These are phyloP conservation scores for Eubucco bourcierii DNA, from an alignment of 2,113 vertebrate species.

Conservation along the genomic window DNA sequence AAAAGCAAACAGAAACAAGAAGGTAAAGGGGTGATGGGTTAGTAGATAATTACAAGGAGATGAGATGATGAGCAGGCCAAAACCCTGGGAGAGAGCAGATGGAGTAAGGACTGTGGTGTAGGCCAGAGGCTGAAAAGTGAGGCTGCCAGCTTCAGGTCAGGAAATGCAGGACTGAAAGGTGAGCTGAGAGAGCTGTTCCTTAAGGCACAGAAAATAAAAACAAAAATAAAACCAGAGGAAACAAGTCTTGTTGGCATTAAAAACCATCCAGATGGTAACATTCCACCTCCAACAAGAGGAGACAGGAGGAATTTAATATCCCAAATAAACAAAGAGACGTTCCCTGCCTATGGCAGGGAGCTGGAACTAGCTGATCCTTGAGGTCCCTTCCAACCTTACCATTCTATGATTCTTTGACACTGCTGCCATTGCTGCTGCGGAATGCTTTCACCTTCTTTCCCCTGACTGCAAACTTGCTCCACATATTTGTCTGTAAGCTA, in stretches of 20 bases:
- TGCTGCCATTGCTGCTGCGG: not conserved
- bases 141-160: slow-evolving; percentile 42
- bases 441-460: not conserved
- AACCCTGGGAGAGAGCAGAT: slow-evolving; percentile 33
- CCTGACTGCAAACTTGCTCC: not conserved
- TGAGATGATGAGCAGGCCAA: not conserved
- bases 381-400: no score
- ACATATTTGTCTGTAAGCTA: not conserved
- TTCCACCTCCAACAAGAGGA: not conserved
- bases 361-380: no score
- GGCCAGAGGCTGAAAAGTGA: not conserved
- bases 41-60: slow-evolving; percentile 13
- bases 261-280: slow-evolving; percentile 46
- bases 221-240: slow-evolving; percentile 34
- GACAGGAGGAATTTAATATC: not conserved
- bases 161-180: slow-evolving; percentile 32
- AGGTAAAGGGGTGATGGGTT: not conserved
- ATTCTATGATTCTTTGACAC: not conserved
- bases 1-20: slow-evolving; percentile 10
- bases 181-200: not conserved
- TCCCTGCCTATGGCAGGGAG: no score
- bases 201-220: slow-evolving; percentile 34
- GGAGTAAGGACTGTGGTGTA: not conserved
- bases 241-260: slow-evolving; percentile 30
- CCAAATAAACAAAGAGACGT: not conserved